Evolutionary conservation across 2,797 vertebrate species (phyloP), one percentile per base, ranked within the genome.

Genomic region (Denticeps clupeoides): DNA sequence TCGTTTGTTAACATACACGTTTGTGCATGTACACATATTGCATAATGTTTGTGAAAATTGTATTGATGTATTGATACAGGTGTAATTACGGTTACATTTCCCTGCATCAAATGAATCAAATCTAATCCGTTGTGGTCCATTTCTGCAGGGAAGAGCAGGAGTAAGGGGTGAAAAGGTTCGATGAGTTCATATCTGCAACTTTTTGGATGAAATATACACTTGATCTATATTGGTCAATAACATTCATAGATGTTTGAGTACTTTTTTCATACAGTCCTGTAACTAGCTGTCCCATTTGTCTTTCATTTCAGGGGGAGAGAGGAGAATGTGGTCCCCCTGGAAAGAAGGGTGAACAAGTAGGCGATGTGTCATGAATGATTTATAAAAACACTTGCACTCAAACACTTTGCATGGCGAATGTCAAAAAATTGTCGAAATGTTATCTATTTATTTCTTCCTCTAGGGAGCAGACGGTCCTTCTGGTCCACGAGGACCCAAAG

Each of bases 131-230:
- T 15, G 8, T 16, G 7, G 47, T 1, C 2, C 38, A 41, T 45
- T 46, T 31, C 18, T 63, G 51, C 49, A 91, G 88, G 89, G 89
- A 58, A 53, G 47, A 53, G 60, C 70, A 56, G 89, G 89, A 4
- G 72, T 68, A 58, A 83, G 73, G 65, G 89, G 89, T 41, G 81
- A 84, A 51, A 88, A 86, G 87, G 89, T 88, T 71, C 67, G 74
- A 24, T 10, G 23, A 3, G 7, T 19, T 4, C 25, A 24, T 4
- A n/a, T n/a, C n/a, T n/a, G n/a, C n/a, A n/a, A n/a, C n/a, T n/a
- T n/a, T n/a, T n/a, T n/a, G n/a, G n/a, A n/a, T n/a, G n/a, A n/a
- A n/a, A n/a, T n/a, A n/a, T n/a, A n/a, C n/a, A n/a, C n/a, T n/a
- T n/a, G n/a, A n/a, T n/a, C n/a, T n/a, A n/a, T n/a, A n/a, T n/a